Conservation (phyloP, 2,797 vertebrate genomes). For the Sus cebifrons region DNA sequence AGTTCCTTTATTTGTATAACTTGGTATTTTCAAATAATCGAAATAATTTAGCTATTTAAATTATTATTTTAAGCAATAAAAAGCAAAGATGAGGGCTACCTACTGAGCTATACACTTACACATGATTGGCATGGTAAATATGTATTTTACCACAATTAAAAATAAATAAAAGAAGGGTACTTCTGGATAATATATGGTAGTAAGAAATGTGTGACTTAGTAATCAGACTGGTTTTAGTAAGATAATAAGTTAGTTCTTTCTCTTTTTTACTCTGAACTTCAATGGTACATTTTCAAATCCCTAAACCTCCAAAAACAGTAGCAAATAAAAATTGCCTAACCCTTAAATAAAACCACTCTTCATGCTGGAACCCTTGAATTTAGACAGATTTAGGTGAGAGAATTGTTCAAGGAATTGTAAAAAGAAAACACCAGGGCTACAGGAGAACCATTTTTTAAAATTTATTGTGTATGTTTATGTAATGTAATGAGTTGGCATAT, state of each 20-base stretch:
- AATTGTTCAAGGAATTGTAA: neutral
- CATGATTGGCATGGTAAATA: neutral
- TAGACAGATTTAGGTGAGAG: neutral
- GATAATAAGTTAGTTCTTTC: neutral
- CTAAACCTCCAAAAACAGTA: neutral
- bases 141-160: slow-evolving; percentile 50
- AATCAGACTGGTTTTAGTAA: slow-evolving; percentile 15
- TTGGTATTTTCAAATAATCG: slow-evolving; percentile 56
- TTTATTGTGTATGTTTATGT: neutral
- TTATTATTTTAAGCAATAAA: slow-evolving; percentile 47
- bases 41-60: slow-evolving; percentile 68
- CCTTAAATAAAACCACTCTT: neutral
- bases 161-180: neutral
- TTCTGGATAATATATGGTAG: neutral
- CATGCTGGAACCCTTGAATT: neutral
- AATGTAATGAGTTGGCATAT: neutral
- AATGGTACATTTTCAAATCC: neutral
- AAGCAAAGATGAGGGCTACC: slow-evolving; percentile 32
- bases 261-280: neutral
- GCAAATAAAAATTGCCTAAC: neutral
- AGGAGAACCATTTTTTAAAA: neutral
- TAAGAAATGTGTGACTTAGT: neutral
- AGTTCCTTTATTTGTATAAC: neutral
- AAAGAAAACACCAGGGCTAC: neutral
- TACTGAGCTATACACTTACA: neutral